phyloP scores from a whole-genome alignment of 2,888 invertebrate species.

The Amiota communis region DNA sequence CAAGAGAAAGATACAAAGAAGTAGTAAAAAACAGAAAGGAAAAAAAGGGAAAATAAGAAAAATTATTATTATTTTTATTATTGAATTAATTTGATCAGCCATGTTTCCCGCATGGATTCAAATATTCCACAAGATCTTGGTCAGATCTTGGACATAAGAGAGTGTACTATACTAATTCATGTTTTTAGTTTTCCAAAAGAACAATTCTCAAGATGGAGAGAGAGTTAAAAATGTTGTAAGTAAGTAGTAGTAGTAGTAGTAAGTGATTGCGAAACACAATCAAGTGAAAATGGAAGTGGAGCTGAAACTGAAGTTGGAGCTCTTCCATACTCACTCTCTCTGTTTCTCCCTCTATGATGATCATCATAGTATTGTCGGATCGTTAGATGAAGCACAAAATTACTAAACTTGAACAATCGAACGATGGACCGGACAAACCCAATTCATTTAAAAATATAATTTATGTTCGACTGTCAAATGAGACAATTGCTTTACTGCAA shows the following conservation, averaged over 20 bases:
- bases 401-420: neutral
- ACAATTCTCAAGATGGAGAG: too few species aligned
- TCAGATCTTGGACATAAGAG: neutral
- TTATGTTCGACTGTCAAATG: conserved; percentile 66
- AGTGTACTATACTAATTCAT: conserved; percentile 57
- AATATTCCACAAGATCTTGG: neutral
- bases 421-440: conserved; percentile 26
- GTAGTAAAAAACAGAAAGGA: conserved; percentile 29
- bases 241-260: too few species aligned
- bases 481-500: conserved; percentile 68
- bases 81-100: conserved; percentile 36
- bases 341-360: too few species aligned
- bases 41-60: conserved; percentile 20
- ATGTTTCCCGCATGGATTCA: conserved; percentile 7
- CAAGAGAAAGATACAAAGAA: conserved; percentile 15
- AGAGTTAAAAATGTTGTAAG: too few species aligned
- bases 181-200: conserved; percentile 46
- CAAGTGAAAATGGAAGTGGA: too few species aligned
- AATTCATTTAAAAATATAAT: conserved; percentile 64
- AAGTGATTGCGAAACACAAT: too few species aligned
- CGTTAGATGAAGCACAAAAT: neutral
- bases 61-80: conserved; percentile 27
- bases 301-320: too few species aligned
- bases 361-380: too few species aligned
- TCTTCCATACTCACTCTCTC: too few species aligned